Evolutionary conservation across 2,888 invertebrate genomes (phyloP), one percentile per base, ranked within the genome.

Genomic region (Halictus ligatus): DNA sequence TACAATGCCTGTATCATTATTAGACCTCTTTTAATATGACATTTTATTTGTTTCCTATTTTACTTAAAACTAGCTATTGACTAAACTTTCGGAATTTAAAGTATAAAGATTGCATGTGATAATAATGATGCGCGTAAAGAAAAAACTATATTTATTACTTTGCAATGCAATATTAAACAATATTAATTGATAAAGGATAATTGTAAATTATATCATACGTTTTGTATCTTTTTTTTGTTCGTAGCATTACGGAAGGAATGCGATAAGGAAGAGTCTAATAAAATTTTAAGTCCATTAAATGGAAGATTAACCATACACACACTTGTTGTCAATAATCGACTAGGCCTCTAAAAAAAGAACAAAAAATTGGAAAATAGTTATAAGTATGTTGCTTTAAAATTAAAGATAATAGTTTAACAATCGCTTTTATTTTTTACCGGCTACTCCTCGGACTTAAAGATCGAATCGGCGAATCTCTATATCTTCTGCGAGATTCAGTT

Each of bases 381-480:
- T 75, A 48, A 46, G 18, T 43, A 71, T 40, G 7, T 58, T 58
- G 25, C 18, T 48, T 71, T 75, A 75, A 82, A 48, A 71, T 74
- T n/a, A 69, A 75, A 67, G 46, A 10, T 21, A 74, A 46, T 76
- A 29, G 2, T 80, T 25, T 76, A 71, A 78, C n/a, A 21, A 75
- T 48, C 3, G 60, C 75, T 85, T 75, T 5, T 54, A 81, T n/a
- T 43, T 79, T 78, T 89, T 92, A 95, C 94, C 94, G 93, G 91
- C 92, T 93, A 89, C 85, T 92, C 89, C 93, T 93, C 75, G 94
- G 94, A 89, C 95, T 95, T 73, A 93, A 90, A 84, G 94, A 93
- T 71, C 93, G 93, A 75, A 93, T 88, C 7, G 95, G 93, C 29
- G 93, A 93, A 78, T 94, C 93, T 88, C 94, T 91, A 78, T 94